phyloP scores from a whole-genome alignment of 2,888 invertebrate species.

The Elmis aenea region DNA sequence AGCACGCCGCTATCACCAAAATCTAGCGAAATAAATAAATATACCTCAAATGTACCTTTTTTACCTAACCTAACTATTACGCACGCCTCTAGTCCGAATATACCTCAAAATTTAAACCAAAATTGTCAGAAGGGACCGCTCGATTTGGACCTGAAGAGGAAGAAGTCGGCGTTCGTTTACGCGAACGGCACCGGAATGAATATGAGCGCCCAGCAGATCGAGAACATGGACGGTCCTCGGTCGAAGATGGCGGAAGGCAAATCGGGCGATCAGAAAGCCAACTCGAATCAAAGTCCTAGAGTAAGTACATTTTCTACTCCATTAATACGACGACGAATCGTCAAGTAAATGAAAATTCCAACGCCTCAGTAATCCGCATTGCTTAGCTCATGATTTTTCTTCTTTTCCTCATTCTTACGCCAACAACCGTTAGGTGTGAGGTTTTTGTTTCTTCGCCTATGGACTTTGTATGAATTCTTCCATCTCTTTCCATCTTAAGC shows the following conservation, averaged over 20 bases:
- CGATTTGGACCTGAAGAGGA: constrained; percentile 31
- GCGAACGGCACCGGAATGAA: constrained; percentile 25
- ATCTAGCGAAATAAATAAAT: constrained; percentile 28
- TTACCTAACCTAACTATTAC: constrained; percentile 36
- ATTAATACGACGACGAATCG: too few species aligned
- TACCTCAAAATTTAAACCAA: constrained; percentile 36
- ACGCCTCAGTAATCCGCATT: too few species aligned
- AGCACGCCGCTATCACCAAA: constrained; percentile 48
- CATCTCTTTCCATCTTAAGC: too few species aligned
- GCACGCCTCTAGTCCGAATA: constrained; percentile 39
- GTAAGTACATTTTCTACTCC: constrained; percentile 20
- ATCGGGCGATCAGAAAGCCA: constrained; percentile 11
- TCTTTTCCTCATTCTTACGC: too few species aligned
- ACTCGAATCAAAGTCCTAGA: constrained; percentile 19
- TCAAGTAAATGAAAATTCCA: too few species aligned
- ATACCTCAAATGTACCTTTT: constrained; percentile 28
- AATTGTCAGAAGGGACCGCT: constrained; percentile 31
- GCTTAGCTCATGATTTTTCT: too few species aligned
- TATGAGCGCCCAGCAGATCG: constrained; percentile 12
- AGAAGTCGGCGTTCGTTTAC: constrained; percentile 22
- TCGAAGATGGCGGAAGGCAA: constrained; percentile 16
- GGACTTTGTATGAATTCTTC: too few species aligned
- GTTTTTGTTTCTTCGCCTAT: too few species aligned
- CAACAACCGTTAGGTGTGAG: too few species aligned
- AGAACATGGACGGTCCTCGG: constrained; percentile 17